Evolutionary conservation across 2,113 vertebrate species (phyloP).

Genomic region (Seriola quinqueradiata): DNA sequence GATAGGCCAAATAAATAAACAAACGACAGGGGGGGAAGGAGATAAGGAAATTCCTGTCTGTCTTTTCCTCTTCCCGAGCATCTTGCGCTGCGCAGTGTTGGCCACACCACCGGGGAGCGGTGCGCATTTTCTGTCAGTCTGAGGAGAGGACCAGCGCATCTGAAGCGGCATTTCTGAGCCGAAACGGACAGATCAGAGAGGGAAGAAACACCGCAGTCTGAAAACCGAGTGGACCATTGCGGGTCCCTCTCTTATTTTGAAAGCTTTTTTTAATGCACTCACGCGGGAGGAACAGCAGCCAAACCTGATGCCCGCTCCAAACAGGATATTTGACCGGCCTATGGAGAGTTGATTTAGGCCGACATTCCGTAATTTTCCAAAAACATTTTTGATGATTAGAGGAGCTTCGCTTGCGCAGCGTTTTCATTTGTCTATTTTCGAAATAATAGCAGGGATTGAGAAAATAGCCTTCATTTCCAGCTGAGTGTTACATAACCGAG

Average conservation of each 20-base stretch:
- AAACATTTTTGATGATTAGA: not conserved
- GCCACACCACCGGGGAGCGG: slow-evolving; percentile 62
- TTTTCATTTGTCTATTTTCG: slow-evolving; percentile 33
- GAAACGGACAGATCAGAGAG: slow-evolving; percentile 2
- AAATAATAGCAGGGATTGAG: slow-evolving; percentile 36
- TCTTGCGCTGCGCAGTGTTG: slow-evolving; percentile 62
- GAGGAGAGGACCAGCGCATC: slow-evolving; percentile 37
- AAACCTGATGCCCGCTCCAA: slow-evolving; percentile 48
- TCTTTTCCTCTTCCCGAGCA: slow-evolving; percentile 44
- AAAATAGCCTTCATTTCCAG: slow-evolving; percentile 53
- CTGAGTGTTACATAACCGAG: slow-evolving; percentile 79
- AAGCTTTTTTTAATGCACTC: slow-evolving; percentile 32
- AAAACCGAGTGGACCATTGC: slow-evolving; percentile 10
- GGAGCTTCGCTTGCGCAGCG: slow-evolving; percentile 1
- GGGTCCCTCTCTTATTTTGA: slow-evolving; percentile 44
- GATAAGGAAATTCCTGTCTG: slow-evolving; percentile 56
- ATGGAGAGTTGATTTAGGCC: slow-evolving; percentile 56
- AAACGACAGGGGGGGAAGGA: slow-evolving; percentile 23
- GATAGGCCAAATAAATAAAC: slow-evolving; percentile 63
- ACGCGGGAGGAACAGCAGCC: slow-evolving; percentile 26
- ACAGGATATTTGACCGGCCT: slow-evolving; percentile 50
- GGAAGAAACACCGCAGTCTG: slow-evolving; percentile 25
- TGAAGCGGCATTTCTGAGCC: slow-evolving; percentile 29
- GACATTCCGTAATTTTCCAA: slow-evolving; percentile 22
- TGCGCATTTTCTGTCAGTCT: slow-evolving; percentile 63